Percentiles rank a stretch among this genome's conserved stretches.
Evolutionary conservation across 2,888 invertebrate genomes (phyloP).

Genomic region (Eupithecia exiguata): DNA sequence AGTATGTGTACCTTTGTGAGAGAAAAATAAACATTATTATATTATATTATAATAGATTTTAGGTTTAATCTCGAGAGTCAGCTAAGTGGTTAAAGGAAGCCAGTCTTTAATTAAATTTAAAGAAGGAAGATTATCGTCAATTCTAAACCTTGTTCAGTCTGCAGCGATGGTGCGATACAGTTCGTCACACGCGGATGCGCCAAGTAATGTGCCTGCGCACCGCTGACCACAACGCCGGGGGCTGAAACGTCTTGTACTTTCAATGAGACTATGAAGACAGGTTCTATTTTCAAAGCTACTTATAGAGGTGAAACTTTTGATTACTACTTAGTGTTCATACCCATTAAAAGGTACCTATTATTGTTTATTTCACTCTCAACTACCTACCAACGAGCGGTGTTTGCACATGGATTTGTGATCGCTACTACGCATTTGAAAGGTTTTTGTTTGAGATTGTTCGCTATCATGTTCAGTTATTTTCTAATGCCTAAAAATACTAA

Average conservation of each 20-base stretch:
- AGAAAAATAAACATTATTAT: no score
- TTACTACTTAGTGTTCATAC: background rate
- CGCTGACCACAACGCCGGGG: conserved; percentile 30
- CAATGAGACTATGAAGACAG: background rate
- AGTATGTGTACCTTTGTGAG: no score
- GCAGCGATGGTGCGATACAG: conserved; percentile 35
- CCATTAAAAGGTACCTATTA: no score
- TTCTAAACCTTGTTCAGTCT: conserved; percentile 22
- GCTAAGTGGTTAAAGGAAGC: background rate
- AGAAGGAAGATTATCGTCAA: no score
- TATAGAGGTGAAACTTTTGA: background rate
- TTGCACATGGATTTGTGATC: no score
- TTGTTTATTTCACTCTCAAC: no score
- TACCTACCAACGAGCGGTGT: no score
- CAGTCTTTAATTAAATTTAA: no score
- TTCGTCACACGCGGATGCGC: conserved; percentile 32
- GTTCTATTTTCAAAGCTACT: background rate
- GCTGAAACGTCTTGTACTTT: conserved; percentile 2
- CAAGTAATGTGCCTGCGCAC: conserved; percentile 30
- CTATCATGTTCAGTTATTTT: no score
- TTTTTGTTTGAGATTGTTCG: no score
- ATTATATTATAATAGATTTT: background rate
- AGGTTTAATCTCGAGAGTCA: background rate
- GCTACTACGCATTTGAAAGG: no score
- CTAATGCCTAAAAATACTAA: no score